These are phyloP conservation scores for Trachymyrmex septentrionalis DNA, from an alignment of 1,140 invertebrate genomes.

Conservation along the genomic window DNA sequence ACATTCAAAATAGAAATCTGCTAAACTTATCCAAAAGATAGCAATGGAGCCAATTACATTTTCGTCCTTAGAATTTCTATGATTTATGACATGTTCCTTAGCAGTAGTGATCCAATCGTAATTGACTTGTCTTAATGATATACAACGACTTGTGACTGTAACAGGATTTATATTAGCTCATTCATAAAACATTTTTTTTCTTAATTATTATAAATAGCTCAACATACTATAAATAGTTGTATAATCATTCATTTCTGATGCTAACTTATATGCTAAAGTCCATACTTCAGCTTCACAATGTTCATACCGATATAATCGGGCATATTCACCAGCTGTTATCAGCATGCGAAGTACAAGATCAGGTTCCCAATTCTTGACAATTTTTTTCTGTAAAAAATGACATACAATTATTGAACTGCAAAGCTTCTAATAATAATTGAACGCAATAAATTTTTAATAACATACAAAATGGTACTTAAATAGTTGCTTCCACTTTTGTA, in stretches of 20 bases:
- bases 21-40: slow-evolving; percentile 80
- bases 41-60: slow-evolving; percentile 68
- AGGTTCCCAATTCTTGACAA: slow-evolving; percentile 70
- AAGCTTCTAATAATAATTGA: slow-evolving; percentile 10
- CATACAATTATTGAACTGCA: slow-evolving; percentile 15
- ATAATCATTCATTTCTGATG: slow-evolving; percentile 70
- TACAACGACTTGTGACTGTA: slow-evolving; percentile 79
- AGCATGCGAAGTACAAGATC: slow-evolving; percentile 72
- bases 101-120: slow-evolving; percentile 78
- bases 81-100: slow-evolving; percentile 63
- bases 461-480: slow-evolving; percentile 76
- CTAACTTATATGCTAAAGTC: slow-evolving; percentile 77
- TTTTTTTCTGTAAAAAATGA: slow-evolving; percentile 64
- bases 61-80: slow-evolving; percentile 71
- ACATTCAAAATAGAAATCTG: slow-evolving; percentile 82
- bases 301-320: slow-evolving; percentile 76
- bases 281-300: slow-evolving; percentile 75
- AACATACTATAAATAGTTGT: slow-evolving; percentile 76
- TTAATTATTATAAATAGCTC: slow-evolving; percentile 5
- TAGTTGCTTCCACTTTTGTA: slow-evolving; percentile 77
- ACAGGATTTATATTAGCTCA: slow-evolving; percentile 36
- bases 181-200: not conserved
- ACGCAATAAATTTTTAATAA: slow-evolving; percentile 6
- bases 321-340: slow-evolving; percentile 79
- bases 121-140: slow-evolving; percentile 78